A percentile compares a stretch with the other conserved stretches of the same genome.
Evolutionary conservation across 2,888 invertebrate genomes (phyloP).

Genomic region (Chydorus sphaericus): DNA sequence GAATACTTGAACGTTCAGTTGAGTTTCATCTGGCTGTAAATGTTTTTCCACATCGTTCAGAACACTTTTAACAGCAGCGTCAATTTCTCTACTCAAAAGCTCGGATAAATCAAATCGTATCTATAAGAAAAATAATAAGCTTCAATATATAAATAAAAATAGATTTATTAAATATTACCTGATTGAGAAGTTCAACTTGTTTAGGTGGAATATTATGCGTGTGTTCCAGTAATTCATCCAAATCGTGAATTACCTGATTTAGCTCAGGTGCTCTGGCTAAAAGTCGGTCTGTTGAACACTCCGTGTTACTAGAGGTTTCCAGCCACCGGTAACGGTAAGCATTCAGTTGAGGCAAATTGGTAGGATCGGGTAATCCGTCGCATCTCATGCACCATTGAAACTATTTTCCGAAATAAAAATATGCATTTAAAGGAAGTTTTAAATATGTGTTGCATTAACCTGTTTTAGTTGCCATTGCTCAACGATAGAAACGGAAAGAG

Average conservation of each 20-base stretch:
- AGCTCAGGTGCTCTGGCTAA: conserved; percentile 7
- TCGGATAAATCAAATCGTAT: not conserved
- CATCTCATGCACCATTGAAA: conserved; percentile 14
- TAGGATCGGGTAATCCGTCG: conserved; percentile 14
- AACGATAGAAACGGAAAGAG: not conserved
- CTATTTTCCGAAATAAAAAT: not conserved
- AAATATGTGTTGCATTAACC: not conserved
- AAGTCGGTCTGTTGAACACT: not conserved
- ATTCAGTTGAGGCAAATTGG: conserved; percentile 13
- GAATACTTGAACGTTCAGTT: conserved; percentile 7
- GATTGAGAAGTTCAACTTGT: not conserved
- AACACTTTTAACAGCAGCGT: not conserved
- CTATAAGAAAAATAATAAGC: not conserved
- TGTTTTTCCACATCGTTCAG: conserved; percentile 8
- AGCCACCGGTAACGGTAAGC: conserved; percentile 13
- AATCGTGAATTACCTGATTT: conserved; percentile 10
- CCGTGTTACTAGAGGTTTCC: not conserved
- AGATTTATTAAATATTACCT: not conserved
- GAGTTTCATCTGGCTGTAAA: conserved; percentile 7
- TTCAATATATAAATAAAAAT: not conserved
- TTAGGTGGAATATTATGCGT: conserved; percentile 1
- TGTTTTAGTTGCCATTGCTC: not conserved
- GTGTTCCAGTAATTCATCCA: conserved; percentile 13
- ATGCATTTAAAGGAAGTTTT: not conserved
- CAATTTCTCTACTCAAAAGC: conserved; percentile 1